Evolutionary conservation across 37 sponge, comb jelly and placozoan genomes (phyloP), one percentile per base, ranked within the genome.

Genomic region (Oscarella lobularis): DNA sequence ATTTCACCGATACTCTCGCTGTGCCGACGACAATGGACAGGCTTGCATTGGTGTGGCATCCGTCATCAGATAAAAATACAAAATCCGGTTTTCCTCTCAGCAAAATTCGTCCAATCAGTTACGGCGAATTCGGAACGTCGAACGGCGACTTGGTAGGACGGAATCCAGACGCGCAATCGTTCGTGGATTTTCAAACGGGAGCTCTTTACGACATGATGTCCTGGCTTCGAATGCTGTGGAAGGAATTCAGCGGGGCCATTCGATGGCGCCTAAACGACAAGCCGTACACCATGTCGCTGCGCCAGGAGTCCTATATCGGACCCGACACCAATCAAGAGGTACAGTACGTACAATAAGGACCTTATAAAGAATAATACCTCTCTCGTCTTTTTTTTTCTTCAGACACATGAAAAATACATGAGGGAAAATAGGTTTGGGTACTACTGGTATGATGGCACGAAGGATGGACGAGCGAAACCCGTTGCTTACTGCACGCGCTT

Each of bases 11-110:
- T 9, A 48, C 14, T 20, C 60, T 48, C 9, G 60, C 60, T 27
- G 60, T 48, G 60, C 60, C 60, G 60, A 48, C 60, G 60, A 48
- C 60, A 48, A 48, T 48, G 60, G 60, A 48, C 60, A 48, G 60
- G 60, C 60, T 48, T 9, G 60, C 60, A 20, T 48, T 27, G 9
- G 60, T 48, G 14, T 48, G 60, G 60, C 14, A 48, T 20, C 14
- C 60, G 9, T 27, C 14, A 9, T 27, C 14, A 9, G 20, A 20
- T 20, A 48, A 20, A 9, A 48, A 48, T 48, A 20, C 9, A 27
- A n/a, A n/a, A n/a, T n/a, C n/a, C n/a, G n/a, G n/a, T n/a, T n/a
- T n/a, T n/a, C n/a, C n/a, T n/a, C n/a, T n/a, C n/a, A n/a, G n/a
- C n/a, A 48, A 27, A 20, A 48, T 20, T 20, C 9, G 60, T 9